phyloP scores from a whole-genome alignment of 2,888 invertebrate genomes.

The Meiosimyza decipiens region DNA sequence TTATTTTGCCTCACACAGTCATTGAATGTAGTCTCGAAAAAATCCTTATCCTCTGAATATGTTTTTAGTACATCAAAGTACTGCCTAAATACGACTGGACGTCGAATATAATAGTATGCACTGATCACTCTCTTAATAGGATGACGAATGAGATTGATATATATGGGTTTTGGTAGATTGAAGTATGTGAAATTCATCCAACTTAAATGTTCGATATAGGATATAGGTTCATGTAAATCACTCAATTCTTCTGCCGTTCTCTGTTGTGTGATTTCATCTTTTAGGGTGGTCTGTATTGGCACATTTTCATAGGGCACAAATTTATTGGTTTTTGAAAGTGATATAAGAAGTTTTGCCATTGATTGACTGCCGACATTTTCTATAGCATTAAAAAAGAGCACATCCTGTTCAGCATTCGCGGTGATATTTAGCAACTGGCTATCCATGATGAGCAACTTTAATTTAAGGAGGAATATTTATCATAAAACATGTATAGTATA shows the following conservation, averaged over 20 bases:
- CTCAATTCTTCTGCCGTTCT: conserved; percentile 73
- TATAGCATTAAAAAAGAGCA: conserved; percentile 70
- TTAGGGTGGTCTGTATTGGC: too few relatives aligned
- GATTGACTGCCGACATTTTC: conserved; percentile 80
- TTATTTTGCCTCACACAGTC: conserved; percentile 38
- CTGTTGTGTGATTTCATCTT: too few relatives aligned
- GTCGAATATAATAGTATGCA: conserved; percentile 87
- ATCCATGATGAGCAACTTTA: conserved; percentile 68
- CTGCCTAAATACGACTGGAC: neutral
- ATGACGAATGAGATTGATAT: conserved; percentile 86
- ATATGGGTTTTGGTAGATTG: conserved; percentile 81
- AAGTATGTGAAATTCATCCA: conserved; percentile 86
- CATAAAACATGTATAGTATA: too few relatives aligned
- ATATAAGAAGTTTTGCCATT: conserved; percentile 80
- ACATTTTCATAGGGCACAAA: conserved; percentile 11
- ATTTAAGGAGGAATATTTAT: too few relatives aligned
- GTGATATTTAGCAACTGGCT: conserved; percentile 81
- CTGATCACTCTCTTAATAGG: conserved; percentile 87
- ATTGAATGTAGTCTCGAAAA: conserved; percentile 25
- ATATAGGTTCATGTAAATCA: conserved; percentile 76
- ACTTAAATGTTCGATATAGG: conserved; percentile 89
- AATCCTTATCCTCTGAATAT: neutral
- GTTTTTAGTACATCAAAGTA: fast-evolving
- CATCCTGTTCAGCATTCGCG: conserved; percentile 74
- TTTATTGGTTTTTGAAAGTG: conserved; percentile 61